These are phyloP conservation scores for Leucozona laternaria DNA, from an alignment of 2,888 invertebrate species.

Conservation along the genomic window DNA sequence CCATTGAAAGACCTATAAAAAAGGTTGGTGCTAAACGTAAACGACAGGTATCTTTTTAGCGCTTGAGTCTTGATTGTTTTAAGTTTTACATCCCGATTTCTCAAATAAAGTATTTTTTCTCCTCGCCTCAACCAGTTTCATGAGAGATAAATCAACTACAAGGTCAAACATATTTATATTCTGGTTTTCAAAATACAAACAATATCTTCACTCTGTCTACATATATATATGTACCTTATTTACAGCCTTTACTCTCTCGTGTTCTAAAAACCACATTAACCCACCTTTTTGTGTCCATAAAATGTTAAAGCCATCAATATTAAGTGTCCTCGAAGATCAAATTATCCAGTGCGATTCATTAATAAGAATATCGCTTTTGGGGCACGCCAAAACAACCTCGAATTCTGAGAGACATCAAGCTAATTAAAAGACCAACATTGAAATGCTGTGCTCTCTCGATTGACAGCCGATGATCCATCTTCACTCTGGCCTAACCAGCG, in stretches of 20 bases:
- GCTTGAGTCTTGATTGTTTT: neutral
- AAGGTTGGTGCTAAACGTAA: too few relatives aligned
- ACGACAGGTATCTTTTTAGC: too few relatives aligned
- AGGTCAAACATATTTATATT: constrained; percentile 43
- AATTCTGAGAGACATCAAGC: constrained; percentile 52
- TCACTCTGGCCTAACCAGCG: constrained; percentile 40
- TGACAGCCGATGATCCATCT: constrained; percentile 73
- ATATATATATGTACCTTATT: too few relatives aligned
- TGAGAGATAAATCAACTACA: constrained; percentile 48
- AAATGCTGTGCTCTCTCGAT: constrained; percentile 40
- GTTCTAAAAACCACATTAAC: constrained; percentile 40
- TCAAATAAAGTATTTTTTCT: neutral
- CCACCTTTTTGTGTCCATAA: constrained; percentile 45
- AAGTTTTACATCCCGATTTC: neutral
- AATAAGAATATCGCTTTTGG: constrained; percentile 51
- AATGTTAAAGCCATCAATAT: constrained; percentile 59
- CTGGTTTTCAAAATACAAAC: constrained; percentile 21
- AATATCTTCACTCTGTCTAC: neutral
- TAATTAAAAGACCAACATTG: constrained; percentile 73
- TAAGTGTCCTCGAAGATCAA: constrained; percentile 65
- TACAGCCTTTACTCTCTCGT: neutral
- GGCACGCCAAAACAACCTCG: constrained; percentile 6
- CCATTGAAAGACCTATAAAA: too few relatives aligned
- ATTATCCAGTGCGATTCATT: constrained; percentile 44
- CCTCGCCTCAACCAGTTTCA: neutral